Conservation (phyloP, 2,113 vertebrate species). For the Coptodon bakossiorum region DNA sequence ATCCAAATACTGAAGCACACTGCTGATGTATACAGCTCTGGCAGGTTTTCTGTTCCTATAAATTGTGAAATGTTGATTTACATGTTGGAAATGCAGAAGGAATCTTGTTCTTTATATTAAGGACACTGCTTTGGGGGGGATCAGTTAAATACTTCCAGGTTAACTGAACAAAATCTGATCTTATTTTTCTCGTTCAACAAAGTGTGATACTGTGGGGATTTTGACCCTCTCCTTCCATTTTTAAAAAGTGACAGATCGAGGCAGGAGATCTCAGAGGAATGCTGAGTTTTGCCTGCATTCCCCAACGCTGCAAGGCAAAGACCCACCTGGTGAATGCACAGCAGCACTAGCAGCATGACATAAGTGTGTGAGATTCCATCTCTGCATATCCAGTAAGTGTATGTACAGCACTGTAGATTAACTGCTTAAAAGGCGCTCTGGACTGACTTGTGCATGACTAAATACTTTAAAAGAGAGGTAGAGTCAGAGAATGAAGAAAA, state of each 20-base stretch:
- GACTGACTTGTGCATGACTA: not conserved
- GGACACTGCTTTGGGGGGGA: not conserved
- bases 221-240: not conserved
- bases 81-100: not conserved
- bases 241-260: not conserved
- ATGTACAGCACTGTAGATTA: not conserved
- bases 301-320: not conserved
- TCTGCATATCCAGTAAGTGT: not conserved
- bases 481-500: not conserved
- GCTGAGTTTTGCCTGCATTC: not conserved
- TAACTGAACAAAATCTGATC: not conserved
- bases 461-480: not conserved
- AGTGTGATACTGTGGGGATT: not conserved
- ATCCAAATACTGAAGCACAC: not conserved
- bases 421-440: not conserved
- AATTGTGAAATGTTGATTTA: not conserved
- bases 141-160: rapidly evolving
- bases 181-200: not conserved
- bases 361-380: not conserved
- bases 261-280: not conserved
- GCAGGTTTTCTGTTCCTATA: not conserved
- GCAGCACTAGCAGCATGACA: not conserved
- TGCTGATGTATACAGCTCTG: not conserved
- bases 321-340: slow-evolving; percentile 8
- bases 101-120: not conserved